Evolutionary conservation across 2,888 invertebrate species (phyloP), one percentile per base, ranked within the genome.

Genomic region (Machimus atricapillus): DNA sequence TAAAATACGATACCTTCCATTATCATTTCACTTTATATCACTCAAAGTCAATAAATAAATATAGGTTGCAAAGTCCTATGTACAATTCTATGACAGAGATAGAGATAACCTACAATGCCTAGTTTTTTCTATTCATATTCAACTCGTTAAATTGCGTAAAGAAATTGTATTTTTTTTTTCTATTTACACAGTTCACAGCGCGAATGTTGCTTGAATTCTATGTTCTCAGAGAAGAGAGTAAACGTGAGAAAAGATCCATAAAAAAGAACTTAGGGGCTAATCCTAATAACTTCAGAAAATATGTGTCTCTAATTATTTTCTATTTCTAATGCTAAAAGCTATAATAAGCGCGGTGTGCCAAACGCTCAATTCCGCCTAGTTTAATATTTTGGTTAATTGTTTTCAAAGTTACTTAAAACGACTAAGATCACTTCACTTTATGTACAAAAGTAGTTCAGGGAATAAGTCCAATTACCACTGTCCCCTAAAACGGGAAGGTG

Each of bases 401-500:
- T 81, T 81, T 14, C 23, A 81, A 52, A 6, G 23, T 19, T 52
- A 8, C 27, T 52, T 31, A 56, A 56, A 81, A 27, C 46, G 56
- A 19, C 56, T 52, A 34, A 81, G 31, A 56, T 52, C 56, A 27
- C 27, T 56, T 81, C 34, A 56, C 52, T 52, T 66, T 66, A 66
- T 27, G 66, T 66, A 66, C 19, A 46, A 58, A 58, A 12, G n/a
- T 66, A 27, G 27, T 12, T 66, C 66, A 12, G 27, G 66, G 66
- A 66, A 66, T 66, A 66, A n/a, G 66, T 66, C n/a, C 19, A 66
- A 4, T 66, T 83, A 88, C 88, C 88, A 88, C 78, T 88, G 88
- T 76, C 88, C 88, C 43, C 88, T 86, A 85, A 88, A 88, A 79
- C 88, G 88, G 76, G 86, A 83, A 58, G 66, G 86, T 79, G 86